These are phyloP conservation scores for Agonopterix subpropinquella DNA, from an alignment of 2,888 invertebrate genomes.

Conservation along the genomic window DNA sequence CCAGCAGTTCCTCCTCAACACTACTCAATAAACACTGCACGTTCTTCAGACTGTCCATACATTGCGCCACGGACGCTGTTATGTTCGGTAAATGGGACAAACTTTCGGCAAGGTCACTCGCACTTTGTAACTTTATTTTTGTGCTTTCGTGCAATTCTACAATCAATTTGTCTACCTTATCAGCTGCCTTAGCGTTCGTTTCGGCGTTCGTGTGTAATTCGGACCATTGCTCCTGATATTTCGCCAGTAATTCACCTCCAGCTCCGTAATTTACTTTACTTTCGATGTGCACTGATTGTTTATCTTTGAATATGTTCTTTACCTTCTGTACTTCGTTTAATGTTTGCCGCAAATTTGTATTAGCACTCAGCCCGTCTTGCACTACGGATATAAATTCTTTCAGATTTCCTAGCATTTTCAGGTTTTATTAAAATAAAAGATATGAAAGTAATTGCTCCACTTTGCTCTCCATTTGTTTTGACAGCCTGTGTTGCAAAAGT, in stretches of 20 bases:
- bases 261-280: constrained; percentile 73
- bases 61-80: constrained; percentile 64
- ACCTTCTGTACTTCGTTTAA: constrained; percentile 65
- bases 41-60: constrained; percentile 64
- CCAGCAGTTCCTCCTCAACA: constrained; percentile 78
- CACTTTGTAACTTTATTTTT: constrained; percentile 43
- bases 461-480: too few relatives aligned
- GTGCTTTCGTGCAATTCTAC: constrained; percentile 47
- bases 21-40: constrained; percentile 76
- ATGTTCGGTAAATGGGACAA: constrained; percentile 50
- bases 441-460: neutral
- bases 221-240: constrained; percentile 84
- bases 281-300: constrained; percentile 43
- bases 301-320: constrained; percentile 60
- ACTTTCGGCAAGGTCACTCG: constrained; percentile 50
- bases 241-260: constrained; percentile 80
- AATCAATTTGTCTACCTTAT: constrained; percentile 63
- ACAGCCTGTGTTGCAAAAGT: too few relatives aligned
- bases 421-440: neutral
- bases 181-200: constrained; percentile 78
- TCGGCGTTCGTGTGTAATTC: constrained; percentile 81
- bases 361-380: constrained; percentile 60
- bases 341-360: constrained; percentile 57
- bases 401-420: constrained; percentile 60
- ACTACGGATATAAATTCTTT: constrained; percentile 68